A percentile compares a stretch with the other conserved stretches of the same genome.
phyloP scores from a whole-genome alignment of 2,888 invertebrate genomes.

The Smittia aterrima region DNA sequence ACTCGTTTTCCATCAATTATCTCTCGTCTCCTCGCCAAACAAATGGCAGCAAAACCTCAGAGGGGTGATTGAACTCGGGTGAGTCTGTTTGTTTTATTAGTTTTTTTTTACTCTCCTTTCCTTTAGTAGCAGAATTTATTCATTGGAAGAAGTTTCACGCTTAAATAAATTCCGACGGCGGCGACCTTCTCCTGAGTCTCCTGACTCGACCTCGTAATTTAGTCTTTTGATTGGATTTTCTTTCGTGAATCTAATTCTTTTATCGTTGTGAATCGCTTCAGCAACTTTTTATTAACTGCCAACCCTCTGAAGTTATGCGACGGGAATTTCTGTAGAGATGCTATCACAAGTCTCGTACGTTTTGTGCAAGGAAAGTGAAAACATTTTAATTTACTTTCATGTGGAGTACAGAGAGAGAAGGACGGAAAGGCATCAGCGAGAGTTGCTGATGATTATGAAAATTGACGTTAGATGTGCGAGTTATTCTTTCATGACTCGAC shows the following conservation, averaged over 20 bases:
- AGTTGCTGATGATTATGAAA: conserved; percentile 10
- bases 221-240: neutral
- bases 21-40: neutral
- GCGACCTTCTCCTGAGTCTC: neutral
- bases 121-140: conserved; percentile 8
- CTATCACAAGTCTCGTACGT: neutral
- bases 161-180: neutral
- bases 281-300: neutral
- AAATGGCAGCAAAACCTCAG: neutral
- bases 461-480: conserved; percentile 15
- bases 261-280: neutral
- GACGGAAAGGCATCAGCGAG: neutral
- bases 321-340: neutral
- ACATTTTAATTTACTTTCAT: conserved; percentile 29
- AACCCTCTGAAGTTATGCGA: neutral
- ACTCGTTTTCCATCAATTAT: conserved; percentile 21
- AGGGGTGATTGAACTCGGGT: conserved; percentile 17
- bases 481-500: neutral
- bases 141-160: conserved; percentile 2
- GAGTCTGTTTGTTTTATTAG: neutral
- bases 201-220: neutral
- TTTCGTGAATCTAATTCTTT: neutral
- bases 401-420: no score
- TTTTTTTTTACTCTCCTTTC: neutral
- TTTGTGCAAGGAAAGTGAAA: neutral